phyloP scores from a whole-genome alignment of 2,888 invertebrate species.

The Agrochola lota region DNA sequence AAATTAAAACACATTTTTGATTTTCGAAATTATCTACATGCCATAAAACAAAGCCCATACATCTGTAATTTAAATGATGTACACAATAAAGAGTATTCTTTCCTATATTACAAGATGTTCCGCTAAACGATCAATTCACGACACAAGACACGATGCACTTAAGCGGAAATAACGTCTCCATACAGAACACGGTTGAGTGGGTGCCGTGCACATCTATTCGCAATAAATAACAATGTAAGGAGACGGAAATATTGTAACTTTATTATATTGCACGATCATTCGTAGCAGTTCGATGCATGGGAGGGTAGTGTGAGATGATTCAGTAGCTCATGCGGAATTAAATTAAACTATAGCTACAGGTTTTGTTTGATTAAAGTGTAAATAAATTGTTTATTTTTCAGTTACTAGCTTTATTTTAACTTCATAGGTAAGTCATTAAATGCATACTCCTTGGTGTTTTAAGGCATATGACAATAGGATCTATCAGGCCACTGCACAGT shows the following conservation, averaged over 20 bases:
- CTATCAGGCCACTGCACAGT: too few species aligned
- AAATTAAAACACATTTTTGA: not conserved
- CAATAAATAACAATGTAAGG: slow-evolving; percentile 50
- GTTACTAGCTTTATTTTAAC: too few species aligned
- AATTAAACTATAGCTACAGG: too few species aligned
- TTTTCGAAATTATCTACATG: not conserved
- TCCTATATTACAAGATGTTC: slow-evolving; percentile 3
- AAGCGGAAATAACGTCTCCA: slow-evolving; percentile 32
- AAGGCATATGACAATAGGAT: too few species aligned
- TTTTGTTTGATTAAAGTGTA: too few species aligned
- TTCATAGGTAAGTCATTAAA: too few species aligned
- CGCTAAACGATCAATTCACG: slow-evolving; percentile 21
- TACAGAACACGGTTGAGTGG: slow-evolving; percentile 13
- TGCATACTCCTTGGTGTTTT: too few species aligned
- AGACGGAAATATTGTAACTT: slow-evolving; percentile 48
- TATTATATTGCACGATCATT: slow-evolving; percentile 34
- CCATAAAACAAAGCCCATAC: not conserved
- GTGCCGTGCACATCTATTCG: slow-evolving; percentile 36
- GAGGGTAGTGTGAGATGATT: not conserved
- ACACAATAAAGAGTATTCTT: not conserved
- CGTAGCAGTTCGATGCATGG: slow-evolving; percentile 7
- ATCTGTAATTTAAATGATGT: not conserved
- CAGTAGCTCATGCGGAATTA: not conserved
- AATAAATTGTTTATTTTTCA: too few species aligned
- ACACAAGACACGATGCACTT: slow-evolving; percentile 14